Percentiles rank a stretch among this genome's conserved stretches.
phyloP scores from a whole-genome alignment of 1,140 invertebrate species.

The Nebria ingens region DNA sequence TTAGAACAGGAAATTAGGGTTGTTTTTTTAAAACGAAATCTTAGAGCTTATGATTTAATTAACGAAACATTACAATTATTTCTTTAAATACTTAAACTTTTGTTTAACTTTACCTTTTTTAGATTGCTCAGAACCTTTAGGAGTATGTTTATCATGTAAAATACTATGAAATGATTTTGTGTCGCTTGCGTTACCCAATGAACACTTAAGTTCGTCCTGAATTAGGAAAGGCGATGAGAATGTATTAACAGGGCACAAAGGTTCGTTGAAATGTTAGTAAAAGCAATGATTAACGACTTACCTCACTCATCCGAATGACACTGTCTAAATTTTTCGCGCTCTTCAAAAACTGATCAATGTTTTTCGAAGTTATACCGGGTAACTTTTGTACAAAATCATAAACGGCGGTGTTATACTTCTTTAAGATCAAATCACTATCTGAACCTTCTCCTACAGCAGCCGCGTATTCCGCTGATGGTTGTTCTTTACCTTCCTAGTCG shows the following conservation, averaged over 20 bases:
- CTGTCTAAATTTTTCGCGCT: constrained; percentile 65
- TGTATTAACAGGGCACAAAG: neutral
- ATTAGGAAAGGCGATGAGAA: constrained; percentile 12
- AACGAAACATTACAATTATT: no score
- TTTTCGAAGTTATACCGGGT: constrained; percentile 83
- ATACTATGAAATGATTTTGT: constrained; percentile 25
- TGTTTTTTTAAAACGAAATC: no score
- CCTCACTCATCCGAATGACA: constrained; percentile 46
- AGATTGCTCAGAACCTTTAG: constrained; percentile 11
- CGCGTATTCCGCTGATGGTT: constrained; percentile 64
- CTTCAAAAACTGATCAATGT: constrained; percentile 67
- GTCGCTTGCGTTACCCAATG: constrained; percentile 29
- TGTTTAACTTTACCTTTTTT: constrained; percentile 5
- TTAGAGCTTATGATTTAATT: no score
- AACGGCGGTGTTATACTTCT: constrained; percentile 64
- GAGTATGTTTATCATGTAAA: constrained; percentile 25
- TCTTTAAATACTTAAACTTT: neutral
- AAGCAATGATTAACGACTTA: constrained; percentile 23
- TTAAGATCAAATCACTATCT: constrained; percentile 43
- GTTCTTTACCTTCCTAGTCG: constrained; percentile 55
- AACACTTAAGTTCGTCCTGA: constrained; percentile 27
- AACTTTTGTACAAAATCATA: constrained; percentile 84
- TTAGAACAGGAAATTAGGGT: no score
- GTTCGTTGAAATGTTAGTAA: neutral
- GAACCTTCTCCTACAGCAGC: constrained; percentile 51